phyloP scores from a whole-genome alignment of 2,113 vertebrate genomes.

The Conger conger region DNA sequence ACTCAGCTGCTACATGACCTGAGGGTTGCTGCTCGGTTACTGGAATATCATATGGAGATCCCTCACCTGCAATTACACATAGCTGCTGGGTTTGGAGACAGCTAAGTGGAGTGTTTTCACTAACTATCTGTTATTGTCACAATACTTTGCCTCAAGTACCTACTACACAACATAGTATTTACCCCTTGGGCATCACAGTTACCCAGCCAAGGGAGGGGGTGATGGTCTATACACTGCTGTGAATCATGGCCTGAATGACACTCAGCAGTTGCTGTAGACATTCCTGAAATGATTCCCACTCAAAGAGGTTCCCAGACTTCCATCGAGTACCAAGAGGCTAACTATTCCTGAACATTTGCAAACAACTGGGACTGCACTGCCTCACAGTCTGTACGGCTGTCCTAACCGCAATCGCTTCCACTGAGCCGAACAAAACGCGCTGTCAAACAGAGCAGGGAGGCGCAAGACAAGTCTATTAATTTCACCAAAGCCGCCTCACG shows the following conservation, averaged over 20 bases:
- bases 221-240: neutral
- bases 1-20: neutral
- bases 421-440: neutral
- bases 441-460: neutral
- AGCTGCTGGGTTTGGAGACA: neutral
- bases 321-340: neutral
- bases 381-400: neutral
- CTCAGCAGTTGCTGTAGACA: neutral
- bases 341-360: neutral
- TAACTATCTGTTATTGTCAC: neutral
- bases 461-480: neutral
- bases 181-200: neutral
- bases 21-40: neutral
- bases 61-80: neutral
- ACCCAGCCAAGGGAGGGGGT: neutral
- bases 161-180: neutral
- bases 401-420: neutral
- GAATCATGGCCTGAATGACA: neutral
- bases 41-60: neutral
- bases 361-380: neutral
- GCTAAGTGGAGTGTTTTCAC: no score
- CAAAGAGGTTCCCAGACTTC: neutral
- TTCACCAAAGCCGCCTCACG: constrained; percentile 5
- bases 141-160: neutral
- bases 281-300: neutral